These are phyloP conservation scores for Epistrophella euchroma DNA, from an alignment of 2,888 invertebrate species.

Conservation along the genomic window DNA sequence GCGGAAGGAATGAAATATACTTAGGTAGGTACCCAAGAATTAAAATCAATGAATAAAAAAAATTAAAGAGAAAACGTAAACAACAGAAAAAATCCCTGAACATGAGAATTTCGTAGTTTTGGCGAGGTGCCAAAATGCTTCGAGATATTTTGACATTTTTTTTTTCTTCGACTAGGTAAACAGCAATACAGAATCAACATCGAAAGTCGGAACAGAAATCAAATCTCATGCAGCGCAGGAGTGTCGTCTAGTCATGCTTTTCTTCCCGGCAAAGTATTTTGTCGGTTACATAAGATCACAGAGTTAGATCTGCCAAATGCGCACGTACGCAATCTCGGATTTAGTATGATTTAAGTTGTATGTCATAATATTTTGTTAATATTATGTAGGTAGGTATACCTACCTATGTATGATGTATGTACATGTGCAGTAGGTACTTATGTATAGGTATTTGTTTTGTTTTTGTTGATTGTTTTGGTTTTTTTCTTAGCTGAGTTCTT, in stretches of 20 bases:
- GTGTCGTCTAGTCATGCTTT: constrained; percentile 9
- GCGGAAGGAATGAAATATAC: background rate
- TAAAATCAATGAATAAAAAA: constrained; percentile 14
- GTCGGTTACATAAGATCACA: constrained; percentile 14
- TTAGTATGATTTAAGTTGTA: background rate
- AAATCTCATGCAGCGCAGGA: constrained; percentile 5
- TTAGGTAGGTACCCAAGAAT: background rate
- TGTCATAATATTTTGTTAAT: constrained; percentile 7
- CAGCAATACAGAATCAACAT: background rate
- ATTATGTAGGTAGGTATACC: background rate
- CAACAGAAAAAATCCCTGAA: constrained; percentile 35
- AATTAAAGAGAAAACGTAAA: background rate
- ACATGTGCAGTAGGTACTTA: too few relatives aligned
- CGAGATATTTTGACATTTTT: constrained; percentile 33
- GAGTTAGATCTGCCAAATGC: constrained; percentile 27
- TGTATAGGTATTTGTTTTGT: background rate
- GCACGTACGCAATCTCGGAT: constrained; percentile 25
- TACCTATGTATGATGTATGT: too few relatives aligned
- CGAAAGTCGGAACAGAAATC: background rate
- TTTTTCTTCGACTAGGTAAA: constrained; percentile 1
- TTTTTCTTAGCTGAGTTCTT: background rate
- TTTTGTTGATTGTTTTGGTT: constrained; percentile 37
- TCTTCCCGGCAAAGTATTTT: background rate
- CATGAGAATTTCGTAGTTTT: constrained; percentile 38
- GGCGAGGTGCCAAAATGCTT: constrained; percentile 50